A percentile compares a stretch with the other conserved stretches of the same genome.
Evolutionary conservation across 2,888 invertebrate genomes (phyloP).

Genomic region (Argyra leucocephala): DNA sequence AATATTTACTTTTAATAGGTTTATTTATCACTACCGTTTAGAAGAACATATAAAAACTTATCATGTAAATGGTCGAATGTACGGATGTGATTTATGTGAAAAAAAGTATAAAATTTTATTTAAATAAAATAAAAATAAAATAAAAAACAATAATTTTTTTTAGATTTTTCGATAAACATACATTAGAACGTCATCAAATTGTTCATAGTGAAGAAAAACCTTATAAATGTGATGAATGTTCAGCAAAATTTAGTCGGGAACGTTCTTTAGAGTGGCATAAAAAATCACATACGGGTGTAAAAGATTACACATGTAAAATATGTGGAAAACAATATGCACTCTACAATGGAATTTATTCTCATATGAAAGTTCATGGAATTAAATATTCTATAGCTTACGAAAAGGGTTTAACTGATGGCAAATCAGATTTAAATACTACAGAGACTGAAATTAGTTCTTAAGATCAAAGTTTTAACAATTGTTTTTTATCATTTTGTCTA

Average conservation of each 20-base stretch:
- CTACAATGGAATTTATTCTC: slow-evolving; percentile 9
- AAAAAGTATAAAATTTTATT: neutral
- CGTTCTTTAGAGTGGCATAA: slow-evolving; percentile 8
- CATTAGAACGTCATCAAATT: neutral
- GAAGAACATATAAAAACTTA: slow-evolving; percentile 1
- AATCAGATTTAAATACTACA: neutral
- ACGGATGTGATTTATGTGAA: neutral
- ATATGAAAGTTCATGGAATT: slow-evolving; percentile 11
- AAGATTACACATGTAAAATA: neutral
- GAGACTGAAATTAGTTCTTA: too few relatives aligned
- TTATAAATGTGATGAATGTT: slow-evolving; percentile 9
- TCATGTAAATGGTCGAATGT: slow-evolving; percentile 4
- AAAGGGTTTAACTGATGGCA: neutral
- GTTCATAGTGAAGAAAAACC: slow-evolving; percentile 2
- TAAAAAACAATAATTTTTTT: neutral
- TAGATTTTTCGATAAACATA: neutral
- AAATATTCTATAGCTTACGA: slow-evolving; percentile 7
- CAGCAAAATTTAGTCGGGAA: neutral
- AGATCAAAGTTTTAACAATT: too few relatives aligned
- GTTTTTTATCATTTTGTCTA: too few relatives aligned
- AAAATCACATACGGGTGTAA: neutral
- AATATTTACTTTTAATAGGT: neutral
- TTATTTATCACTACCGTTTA: neutral
- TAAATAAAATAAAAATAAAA: too few relatives aligned
- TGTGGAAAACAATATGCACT: slow-evolving; percentile 9